Conservation (phyloP, 1,140 invertebrate genomes). For the Diorhabda sublineata region DNA sequence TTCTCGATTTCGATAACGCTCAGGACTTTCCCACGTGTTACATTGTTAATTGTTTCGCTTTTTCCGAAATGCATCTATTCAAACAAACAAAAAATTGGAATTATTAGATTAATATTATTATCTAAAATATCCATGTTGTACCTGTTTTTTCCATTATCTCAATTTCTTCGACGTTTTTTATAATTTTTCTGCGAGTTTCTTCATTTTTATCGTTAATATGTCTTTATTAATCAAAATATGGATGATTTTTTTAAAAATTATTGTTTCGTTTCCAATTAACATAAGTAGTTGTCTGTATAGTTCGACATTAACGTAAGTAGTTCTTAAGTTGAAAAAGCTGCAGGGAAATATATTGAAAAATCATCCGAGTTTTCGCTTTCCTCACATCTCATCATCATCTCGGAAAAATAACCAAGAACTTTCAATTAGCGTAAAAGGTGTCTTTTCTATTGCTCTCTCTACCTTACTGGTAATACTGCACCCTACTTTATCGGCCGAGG, state of each 20-base stretch:
- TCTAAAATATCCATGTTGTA: too few species aligned
- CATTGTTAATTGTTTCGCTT: too few species aligned
- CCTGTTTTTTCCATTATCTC: too few species aligned
- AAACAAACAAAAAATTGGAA: too few species aligned
- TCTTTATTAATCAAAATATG: too few species aligned
- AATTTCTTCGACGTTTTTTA: too few species aligned
- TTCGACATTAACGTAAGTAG: slow-evolving; percentile 10
- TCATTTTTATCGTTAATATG: too few species aligned
- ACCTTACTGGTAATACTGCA: slow-evolving; percentile 28
- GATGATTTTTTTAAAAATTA: too few species aligned
- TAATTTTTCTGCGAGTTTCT: too few species aligned
- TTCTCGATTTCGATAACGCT: background rate
- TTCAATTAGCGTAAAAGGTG: slow-evolving; percentile 42
- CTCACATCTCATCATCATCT: background rate
- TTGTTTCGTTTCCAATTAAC: background rate
- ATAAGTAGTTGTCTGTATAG: background rate
- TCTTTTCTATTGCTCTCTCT: slow-evolving; percentile 25
- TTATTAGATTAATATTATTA: too few species aligned
- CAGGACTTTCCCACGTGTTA: too few species aligned
- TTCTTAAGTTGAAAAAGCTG: slow-evolving; percentile 5
- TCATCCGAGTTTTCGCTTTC: slow-evolving; percentile 5
- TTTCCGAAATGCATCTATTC: too few species aligned
- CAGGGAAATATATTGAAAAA: slow-evolving; percentile 15
- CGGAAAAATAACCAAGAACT: slow-evolving; percentile 16
- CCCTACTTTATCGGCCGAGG: slow-evolving; percentile 36